A percentile compares a stretch with the other conserved stretches of the same genome.
phyloP scores from a whole-genome alignment of 2,113 vertebrate species.

The Rhizomys pruinosus region DNA sequence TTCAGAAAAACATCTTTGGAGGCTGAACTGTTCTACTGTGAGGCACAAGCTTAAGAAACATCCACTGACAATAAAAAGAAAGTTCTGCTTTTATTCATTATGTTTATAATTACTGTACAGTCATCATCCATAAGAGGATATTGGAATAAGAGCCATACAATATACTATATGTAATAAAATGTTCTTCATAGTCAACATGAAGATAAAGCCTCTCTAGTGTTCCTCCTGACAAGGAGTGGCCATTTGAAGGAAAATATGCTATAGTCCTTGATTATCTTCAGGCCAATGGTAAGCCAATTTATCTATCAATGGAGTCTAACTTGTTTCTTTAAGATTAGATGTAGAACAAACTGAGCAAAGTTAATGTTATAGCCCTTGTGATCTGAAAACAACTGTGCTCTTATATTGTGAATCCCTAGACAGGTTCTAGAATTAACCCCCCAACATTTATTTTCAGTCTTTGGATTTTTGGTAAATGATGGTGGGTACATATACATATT shows the following conservation, averaged over 20 bases:
- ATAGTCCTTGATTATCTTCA: neutral
- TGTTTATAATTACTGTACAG: neutral
- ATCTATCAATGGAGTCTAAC: neutral
- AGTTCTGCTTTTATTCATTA: neutral
- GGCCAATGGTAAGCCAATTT: neutral
- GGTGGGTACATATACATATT: too few species aligned
- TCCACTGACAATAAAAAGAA: neutral
- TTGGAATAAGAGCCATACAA: neutral
- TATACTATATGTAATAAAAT: neutral
- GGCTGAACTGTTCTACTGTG: constrained; percentile 30
- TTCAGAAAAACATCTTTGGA: constrained; percentile 63
- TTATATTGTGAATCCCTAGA: too few species aligned
- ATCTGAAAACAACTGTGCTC: too few species aligned
- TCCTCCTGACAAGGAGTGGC: neutral
- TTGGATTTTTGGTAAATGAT: too few species aligned
- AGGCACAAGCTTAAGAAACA: constrained; percentile 45
- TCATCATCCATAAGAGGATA: neutral
- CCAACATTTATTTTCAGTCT: too few species aligned
- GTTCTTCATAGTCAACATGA: neutral
- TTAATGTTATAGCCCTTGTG: too few species aligned
- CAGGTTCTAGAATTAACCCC: too few species aligned
- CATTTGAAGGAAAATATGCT: neutral
- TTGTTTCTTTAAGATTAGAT: neutral
- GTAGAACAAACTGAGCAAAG: too few species aligned
- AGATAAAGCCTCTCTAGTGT: neutral